Base-by-base conservation (phyloP, 2,888 invertebrate species). In the Morpho deidamia region DNA sequence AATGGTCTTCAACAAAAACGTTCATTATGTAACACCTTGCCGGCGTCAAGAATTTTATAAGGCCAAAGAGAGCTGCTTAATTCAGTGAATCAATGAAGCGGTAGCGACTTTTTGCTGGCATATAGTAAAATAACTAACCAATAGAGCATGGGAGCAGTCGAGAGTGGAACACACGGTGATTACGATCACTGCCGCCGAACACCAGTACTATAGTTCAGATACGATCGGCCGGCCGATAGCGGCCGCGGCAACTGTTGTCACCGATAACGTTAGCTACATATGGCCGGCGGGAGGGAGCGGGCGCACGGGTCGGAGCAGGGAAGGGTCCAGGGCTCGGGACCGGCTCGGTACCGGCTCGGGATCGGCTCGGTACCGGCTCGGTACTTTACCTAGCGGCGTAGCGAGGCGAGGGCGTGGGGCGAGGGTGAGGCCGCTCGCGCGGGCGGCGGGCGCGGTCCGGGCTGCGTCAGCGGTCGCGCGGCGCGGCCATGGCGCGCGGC, bases 81-180 rank as follows among this genome's bases (percentile, higher is more conserved):
- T 59, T 46, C 41, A 56, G 43, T 46, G 51, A 49, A 59, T 53
- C 51, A 51, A 56, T 56, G 39, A 53, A 57, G 55, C 55, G 44
- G 48, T 14, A 43, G 53, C 54, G 46, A 44, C 51, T 53, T 53
- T 48, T 51, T 51, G 53, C 53, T 47, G 49, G 45, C 48, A 64
- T 66, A 64, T 58, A 69, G 58, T 54, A 59, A 55, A 60, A 37
- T 49, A 70, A 86, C 86, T 84, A 80, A 86, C 86, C 86, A 83
- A 84, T 72, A 78, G 78, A 78, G 77, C 86, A 87, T 87, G 83
- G 81, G 86, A 86, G 78, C 82, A 80, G 82, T 81, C 81, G 78
- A 81, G 78, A 71, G 83, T 77, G 79, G 83, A 86, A 83, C 86
- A 85, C 84, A 81, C 82, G 67, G 62, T 63, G 64, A 58, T 64